Percentiles rank a stretch among this genome's conserved stretches.
These are phyloP conservation scores for Bagarius yarrelli DNA, from an alignment of 2,113 vertebrate species.

Conservation along the genomic window DNA sequence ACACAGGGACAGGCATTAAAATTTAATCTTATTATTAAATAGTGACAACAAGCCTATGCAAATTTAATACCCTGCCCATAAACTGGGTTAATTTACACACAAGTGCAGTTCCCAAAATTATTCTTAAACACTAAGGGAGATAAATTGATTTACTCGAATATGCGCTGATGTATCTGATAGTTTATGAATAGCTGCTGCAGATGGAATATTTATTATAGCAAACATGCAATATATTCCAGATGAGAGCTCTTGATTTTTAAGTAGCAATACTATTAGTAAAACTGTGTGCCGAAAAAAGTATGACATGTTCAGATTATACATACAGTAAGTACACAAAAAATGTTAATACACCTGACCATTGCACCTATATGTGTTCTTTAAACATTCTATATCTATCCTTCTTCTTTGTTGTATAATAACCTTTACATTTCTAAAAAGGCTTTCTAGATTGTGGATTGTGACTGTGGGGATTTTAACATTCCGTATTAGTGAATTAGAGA, in stretches of 20 bases:
- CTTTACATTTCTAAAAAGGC: neutral
- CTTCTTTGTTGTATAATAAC: no score
- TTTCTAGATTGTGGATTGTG: no score
- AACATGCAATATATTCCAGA: neutral
- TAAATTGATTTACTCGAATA: neutral
- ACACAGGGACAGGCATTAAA: neutral
- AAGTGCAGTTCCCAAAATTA: neutral
- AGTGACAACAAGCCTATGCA: neutral
- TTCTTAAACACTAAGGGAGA: neutral
- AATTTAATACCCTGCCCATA: constrained; percentile 5
- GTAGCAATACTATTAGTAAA: neutral
- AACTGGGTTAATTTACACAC: neutral
- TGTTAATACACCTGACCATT: no score
- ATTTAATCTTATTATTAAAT: neutral
- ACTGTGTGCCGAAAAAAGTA: no score
- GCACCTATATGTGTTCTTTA: no score
- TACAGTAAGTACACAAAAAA: no score
- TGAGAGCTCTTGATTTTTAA: neutral
- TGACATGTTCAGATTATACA: no score
- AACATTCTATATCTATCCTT: no score
- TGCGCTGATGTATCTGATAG: neutral
- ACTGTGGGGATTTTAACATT: no score
- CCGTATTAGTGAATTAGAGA: no score
- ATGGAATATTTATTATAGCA: neutral
- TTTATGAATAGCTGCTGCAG: neutral